Conservation (phyloP, 2,888 invertebrate species). For the Harpalus rubripes region DNA sequence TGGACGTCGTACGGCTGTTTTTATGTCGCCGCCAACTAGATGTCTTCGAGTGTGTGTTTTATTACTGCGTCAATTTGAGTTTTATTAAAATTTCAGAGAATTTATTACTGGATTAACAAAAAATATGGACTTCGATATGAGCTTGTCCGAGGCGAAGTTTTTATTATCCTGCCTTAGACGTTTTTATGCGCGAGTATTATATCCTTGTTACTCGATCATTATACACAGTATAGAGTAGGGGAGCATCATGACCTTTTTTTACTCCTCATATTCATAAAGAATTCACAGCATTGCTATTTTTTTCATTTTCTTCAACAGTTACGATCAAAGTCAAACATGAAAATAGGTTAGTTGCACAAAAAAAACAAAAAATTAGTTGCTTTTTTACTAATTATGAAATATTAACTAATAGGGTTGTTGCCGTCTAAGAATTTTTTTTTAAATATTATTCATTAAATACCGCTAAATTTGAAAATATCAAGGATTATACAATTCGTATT, state of each 20-base stretch:
- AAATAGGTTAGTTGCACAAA: too few species aligned
- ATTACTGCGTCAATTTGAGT: slow-evolving; percentile 59
- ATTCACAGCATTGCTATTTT: not conserved
- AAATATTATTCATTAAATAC: too few species aligned
- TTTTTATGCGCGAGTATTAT: slow-evolving; percentile 12
- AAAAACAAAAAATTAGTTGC: too few species aligned
- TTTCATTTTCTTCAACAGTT: not conserved
- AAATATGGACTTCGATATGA: slow-evolving; percentile 55
- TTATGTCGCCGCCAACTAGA: slow-evolving; percentile 54
- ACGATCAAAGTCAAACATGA: too few species aligned
- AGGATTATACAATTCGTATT: too few species aligned
- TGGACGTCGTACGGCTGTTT: slow-evolving; percentile 32
- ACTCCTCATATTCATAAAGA: not conserved
- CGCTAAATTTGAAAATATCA: too few species aligned
- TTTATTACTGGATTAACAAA: slow-evolving; percentile 63
- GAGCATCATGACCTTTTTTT: not conserved
- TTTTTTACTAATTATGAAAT: too few species aligned
- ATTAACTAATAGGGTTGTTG: too few species aligned
- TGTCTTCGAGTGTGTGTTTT: slow-evolving; percentile 58
- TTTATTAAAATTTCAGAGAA: slow-evolving; percentile 60
- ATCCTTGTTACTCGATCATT: slow-evolving; percentile 26
- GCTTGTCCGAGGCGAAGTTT: slow-evolving; percentile 46
- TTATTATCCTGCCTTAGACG: slow-evolving; percentile 52
- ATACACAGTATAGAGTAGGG: not conserved
- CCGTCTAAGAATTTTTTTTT: too few species aligned